Evolutionary conservation across 2,113 vertebrate species (phyloP), one percentile per base, ranked within the genome.

Genomic region (Grantiella picta): DNA sequence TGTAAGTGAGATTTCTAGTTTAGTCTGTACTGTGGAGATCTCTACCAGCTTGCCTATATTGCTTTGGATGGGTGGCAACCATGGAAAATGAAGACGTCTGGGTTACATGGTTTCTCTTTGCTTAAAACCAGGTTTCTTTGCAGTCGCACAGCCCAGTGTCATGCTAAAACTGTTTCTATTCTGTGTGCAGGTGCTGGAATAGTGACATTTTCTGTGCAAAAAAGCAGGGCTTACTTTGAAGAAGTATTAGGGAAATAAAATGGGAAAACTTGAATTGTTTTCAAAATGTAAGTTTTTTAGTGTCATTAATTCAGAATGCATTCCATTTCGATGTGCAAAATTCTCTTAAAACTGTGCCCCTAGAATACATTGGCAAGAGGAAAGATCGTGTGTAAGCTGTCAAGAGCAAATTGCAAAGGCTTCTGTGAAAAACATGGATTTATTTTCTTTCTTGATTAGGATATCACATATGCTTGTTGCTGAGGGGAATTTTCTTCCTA

Each of bases 401-500:
- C 29, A 83, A 80, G 76, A 70, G 40, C 15, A 65, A 77, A 61
- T 73, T 82, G 63, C 38, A 82, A 87, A 70, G 35, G 14, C 35
- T 78, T 90, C 88, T 71, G 64, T 81, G 64, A 81, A 90, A 69
- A 94, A 80, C 50, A 60, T 3, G 1, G 53, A 42, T 83, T 73
- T 88, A 15, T 63, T 80, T 86, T 75, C n/a, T 81, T 90, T 49
- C 52, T 56, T 20, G 40, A 36, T 54, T 53, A 71, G 79, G 75
- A 33, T 73, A 25, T 65, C 13, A 5, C 18, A 31, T 63, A 17
- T 40, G 71, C 76, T 70, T 71, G 33, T 90, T 90, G 87, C 71
- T 71, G 92, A 76, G 75, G 35, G 68, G 52, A 93, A 25, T 86
- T 80, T 90, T 86, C 66, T 59, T 87, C 68, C 54, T 77, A 14